Conservation (phyloP, 2,797 vertebrate genomes). For the Petrocephalus schoutedeni region DNA sequence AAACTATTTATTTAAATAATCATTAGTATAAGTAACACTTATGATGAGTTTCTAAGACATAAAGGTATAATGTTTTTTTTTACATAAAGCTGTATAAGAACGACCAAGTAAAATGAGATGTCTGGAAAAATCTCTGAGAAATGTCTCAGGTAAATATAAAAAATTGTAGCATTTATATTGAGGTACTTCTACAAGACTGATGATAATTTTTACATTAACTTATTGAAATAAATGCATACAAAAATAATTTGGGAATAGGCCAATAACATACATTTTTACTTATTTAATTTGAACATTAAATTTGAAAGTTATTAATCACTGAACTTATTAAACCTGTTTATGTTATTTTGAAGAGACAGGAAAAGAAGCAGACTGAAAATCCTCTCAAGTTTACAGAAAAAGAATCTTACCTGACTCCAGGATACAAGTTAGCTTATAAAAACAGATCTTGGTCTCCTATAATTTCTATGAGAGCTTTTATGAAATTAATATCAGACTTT, state of each 20-base stretch:
- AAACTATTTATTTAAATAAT: not conserved
- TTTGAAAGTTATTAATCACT: not conserved
- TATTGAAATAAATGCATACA: not conserved
- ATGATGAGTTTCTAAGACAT: not conserved
- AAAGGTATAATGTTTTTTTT: not conserved
- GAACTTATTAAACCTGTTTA: not conserved
- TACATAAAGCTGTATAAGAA: not conserved
- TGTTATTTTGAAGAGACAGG: not conserved
- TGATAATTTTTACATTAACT: not conserved
- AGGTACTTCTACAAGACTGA: not conserved
- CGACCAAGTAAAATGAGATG: not conserved
- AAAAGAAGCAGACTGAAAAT: slow-evolving; percentile 55
- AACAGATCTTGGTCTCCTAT: slow-evolving; percentile 21
- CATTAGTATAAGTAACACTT: not conserved
- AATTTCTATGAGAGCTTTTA: not conserved
- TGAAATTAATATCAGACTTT: not conserved
- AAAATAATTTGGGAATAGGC: not conserved
- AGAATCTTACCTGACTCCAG: slow-evolving; percentile 61
- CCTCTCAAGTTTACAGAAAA: slow-evolving; percentile 64
- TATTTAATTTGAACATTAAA: not conserved
- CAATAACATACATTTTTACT: not conserved
- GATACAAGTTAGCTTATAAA: slow-evolving; percentile 55
- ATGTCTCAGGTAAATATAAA: not conserved
- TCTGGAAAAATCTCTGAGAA: not conserved
- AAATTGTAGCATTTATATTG: not conserved